Evolutionary conservation across 2,888 invertebrate species (phyloP), one percentile per base, ranked within the genome.

Genomic region (Rhagophthalmus giganteus): DNA sequence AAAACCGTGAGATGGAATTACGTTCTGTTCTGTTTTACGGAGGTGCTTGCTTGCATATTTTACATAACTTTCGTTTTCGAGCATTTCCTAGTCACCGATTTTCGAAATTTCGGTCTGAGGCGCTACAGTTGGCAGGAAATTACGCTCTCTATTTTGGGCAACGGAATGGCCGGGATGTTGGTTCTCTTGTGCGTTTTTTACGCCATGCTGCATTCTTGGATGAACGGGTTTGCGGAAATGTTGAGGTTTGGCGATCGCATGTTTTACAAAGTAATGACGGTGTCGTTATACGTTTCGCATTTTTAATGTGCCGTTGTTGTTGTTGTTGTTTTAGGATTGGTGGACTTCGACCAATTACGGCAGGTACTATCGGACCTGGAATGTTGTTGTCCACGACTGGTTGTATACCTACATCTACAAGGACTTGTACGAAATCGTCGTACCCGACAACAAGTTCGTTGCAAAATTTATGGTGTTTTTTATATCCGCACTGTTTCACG

Each of bases 361-460:
- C 0, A 79, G 78, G 7, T 97, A 86, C 74, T 96, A 91, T 73
- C 84, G 94, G 8, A 88, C 88, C 2, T 97, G 97, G 97, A 98
- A 98, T 73, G 82, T 91, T 9, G 87, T 96, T 0, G 94, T 97
- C 0, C 90, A 96, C 71, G 92, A 94, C 61, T 98, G 95, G 95
- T 79, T 97, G 0, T 90, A 93, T 63, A 85, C 86, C 2, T 94
- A 96, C 73, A 81, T 98, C 49, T 94, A 93, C 74, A 85, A 83
- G 64, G 94, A 93, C 40, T 60, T 76, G 25, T 74, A 78, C 55
- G 77, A 74, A 38, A 61, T 76, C 14, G 51, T 81, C 0, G 69
- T 72, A 1, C 71, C 74, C 1, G 72, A 75, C 7, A 79, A 76
- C 46, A 79, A 78, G 35, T 26, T 71, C 0, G 55, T 80, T 0